These are phyloP conservation scores for Trachymyrmex cornetzi DNA, from an alignment of 1,140 invertebrate species.

Conservation along the genomic window DNA sequence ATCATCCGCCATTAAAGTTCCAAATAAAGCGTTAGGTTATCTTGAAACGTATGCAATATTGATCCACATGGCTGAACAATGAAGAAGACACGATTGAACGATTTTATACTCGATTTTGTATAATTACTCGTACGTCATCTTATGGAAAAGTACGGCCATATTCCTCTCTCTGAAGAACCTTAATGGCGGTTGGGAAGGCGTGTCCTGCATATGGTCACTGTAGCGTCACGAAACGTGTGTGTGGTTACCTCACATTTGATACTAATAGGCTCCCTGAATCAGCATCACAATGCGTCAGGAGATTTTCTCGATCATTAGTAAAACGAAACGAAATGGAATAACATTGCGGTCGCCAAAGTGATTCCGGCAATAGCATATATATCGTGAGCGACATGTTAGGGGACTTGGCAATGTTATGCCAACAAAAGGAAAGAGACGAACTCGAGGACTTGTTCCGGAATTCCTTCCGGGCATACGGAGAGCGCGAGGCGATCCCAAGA, in stretches of 20 bases:
- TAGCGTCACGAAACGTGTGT: neutral
- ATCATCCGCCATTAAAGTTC: slow-evolving; percentile 2
- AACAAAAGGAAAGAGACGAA: slow-evolving; percentile 24
- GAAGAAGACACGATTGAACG: slow-evolving; percentile 20
- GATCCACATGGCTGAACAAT: neutral
- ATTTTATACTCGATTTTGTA: neutral
- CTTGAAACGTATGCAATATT: neutral
- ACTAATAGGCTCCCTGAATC: neutral
- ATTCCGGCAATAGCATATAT: neutral
- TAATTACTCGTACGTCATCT: slow-evolving; percentile 25
- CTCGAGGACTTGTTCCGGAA: slow-evolving; percentile 7
- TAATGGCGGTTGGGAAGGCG: neutral
- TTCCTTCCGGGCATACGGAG: slow-evolving; percentile 43
- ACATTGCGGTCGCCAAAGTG: slow-evolving; percentile 6
- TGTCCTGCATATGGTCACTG: neutral
- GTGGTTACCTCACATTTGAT: neutral
- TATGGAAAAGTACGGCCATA: slow-evolving; percentile 11
- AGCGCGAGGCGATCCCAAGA: slow-evolving; percentile 33
- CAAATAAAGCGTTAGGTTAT: slow-evolving; percentile 35
- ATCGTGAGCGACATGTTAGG: slow-evolving; percentile 16
- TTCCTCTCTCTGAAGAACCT: slow-evolving; percentile 11
- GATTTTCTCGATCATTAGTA: neutral
- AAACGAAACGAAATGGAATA: slow-evolving; percentile 6
- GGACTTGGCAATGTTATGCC: neutral
- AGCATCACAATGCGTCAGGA: neutral